These are phyloP conservation scores for Potorous gilbertii DNA, from an alignment of 2,797 vertebrate species.

Conservation along the genomic window DNA sequence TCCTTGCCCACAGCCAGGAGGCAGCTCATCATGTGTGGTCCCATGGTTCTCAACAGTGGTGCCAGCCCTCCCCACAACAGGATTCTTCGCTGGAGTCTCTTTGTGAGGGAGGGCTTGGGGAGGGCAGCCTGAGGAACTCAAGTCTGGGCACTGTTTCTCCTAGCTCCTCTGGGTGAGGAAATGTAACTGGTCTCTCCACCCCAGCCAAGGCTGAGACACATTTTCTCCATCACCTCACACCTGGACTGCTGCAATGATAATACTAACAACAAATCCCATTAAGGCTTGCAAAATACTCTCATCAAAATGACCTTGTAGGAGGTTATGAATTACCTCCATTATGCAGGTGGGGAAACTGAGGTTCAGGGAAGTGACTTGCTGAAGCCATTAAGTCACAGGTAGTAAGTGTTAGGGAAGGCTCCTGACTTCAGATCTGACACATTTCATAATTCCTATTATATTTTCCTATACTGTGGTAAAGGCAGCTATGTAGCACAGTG, in stretches of 20 bases:
- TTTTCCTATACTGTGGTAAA: background rate
- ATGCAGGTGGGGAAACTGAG: background rate
- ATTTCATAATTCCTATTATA: background rate
- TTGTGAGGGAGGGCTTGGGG: background rate
- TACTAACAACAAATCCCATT: background rate
- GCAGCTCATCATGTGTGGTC: constrained; percentile 43
- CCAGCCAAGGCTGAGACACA: background rate
- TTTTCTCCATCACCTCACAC: background rate
- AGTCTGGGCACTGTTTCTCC: background rate
- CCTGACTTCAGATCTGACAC: background rate
- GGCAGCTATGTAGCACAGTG: background rate
- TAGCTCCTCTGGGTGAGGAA: background rate
- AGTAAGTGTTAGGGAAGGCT: background rate
- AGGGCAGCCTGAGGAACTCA: background rate
- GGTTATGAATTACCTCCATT: background rate
- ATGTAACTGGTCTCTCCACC: background rate
- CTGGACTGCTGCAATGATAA: background rate
- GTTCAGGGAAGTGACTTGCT: background rate
- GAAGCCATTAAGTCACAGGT: background rate
- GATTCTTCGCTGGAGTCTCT: background rate
- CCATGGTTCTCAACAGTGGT: constrained; percentile 54
- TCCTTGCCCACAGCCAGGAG: constrained; percentile 65
- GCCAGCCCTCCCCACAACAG: constrained; percentile 26
- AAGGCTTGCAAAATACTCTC: background rate
- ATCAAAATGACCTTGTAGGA: background rate